Base-by-base conservation (phyloP, 2,113 vertebrate genomes). In the Sceloporus undulatus region DNA sequence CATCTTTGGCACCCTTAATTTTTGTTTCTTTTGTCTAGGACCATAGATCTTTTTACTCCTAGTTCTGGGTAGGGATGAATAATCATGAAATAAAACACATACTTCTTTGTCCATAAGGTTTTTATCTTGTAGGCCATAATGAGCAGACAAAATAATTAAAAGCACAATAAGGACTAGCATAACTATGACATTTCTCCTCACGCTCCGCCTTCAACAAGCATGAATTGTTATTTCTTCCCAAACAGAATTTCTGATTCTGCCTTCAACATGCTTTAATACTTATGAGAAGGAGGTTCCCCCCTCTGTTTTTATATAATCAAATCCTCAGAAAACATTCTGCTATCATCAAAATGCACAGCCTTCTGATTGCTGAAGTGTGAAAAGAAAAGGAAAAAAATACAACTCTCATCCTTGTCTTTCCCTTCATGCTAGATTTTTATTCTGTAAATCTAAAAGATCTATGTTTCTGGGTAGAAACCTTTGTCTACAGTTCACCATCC, bases 161-260 rank as follows among this genome's bases (percentile, higher is more conserved):
- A 52, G 6, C 1, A 34, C 52, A 38, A 0, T 29, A 1, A 27
- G 21, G 10, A 76, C 0, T 0, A 0, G 38, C 4, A 59, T 1
- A 52, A 21, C 5, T 1, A 0, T 1, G 6, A 1, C 9, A 40
- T 62, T 81, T 81, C 27, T 23, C 11, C 1, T 74, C 29, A 7
- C 40, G 27, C 1, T 66, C 1, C 25, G 13, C 16, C 54, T 21
- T 8, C 14, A 38, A 4, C 38, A 76, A 8, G 1, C 38, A 40
- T 42, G 34, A 76, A 21, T 42, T 74, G 25, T 6, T 0, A 11
- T 73, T 82, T 80, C 40, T 76, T 66, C 10, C 66, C 4, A 0
- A 14, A 78, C 19, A 85, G 1, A 25, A 2, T 5, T 0, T 78
- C 21, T 29, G 68, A 1, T 19, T 42, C 70, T 78, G 66, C 0